Base-by-base conservation (phyloP, 2,113 vertebrate species). In the Nesoenas mayeri region DNA sequence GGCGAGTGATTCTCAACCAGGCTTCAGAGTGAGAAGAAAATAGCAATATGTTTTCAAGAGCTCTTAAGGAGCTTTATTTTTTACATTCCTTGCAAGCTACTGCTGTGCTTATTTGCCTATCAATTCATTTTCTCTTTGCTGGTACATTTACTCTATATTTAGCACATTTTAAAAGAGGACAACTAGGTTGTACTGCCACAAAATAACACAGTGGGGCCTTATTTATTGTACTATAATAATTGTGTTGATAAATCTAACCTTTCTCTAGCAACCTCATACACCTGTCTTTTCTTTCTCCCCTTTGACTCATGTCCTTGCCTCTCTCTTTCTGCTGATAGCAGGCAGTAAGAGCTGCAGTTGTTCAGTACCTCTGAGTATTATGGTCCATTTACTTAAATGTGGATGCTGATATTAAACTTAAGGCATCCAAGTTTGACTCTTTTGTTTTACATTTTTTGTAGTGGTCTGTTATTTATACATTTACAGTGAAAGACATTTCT, bases 31-130 rank as follows among this genome's bases (percentile, higher is more conserved):
- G 57, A 90, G 61, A 53, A 90, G 92, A 96, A 90, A 88, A 44
- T 21, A 89, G 60, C 70, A 85, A 54, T 91, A 91, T 56, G 6
- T 92, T 97, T 97, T 94, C 82, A 94, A 96, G 87, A 81, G 82
- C 82, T 91, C 92, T 96, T 96, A 75, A 74, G 69, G 64, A 75
- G 29, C 75, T 93, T 87, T 94, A 80, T 85, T 96, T 97, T 95
- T 92, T 69, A 91, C 48, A 91, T 79, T 95, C 73, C 85, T 95
- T 95, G 57, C 75, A 93, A 93, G 42, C 36, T 66, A 94, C 97
- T 93, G 96, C 97, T 97, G 95, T 95, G 96, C 91, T 96, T 97
- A 97, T 97, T 97, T 97, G 95, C 96, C 93, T 97, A 96, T 96
- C 97, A 95, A 96, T 97, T 97, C 81, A 95, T 97, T 97, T 95